These are phyloP conservation scores for Mionectes macconnelli DNA, from an alignment of 2,113 vertebrate species.

Conservation along the genomic window DNA sequence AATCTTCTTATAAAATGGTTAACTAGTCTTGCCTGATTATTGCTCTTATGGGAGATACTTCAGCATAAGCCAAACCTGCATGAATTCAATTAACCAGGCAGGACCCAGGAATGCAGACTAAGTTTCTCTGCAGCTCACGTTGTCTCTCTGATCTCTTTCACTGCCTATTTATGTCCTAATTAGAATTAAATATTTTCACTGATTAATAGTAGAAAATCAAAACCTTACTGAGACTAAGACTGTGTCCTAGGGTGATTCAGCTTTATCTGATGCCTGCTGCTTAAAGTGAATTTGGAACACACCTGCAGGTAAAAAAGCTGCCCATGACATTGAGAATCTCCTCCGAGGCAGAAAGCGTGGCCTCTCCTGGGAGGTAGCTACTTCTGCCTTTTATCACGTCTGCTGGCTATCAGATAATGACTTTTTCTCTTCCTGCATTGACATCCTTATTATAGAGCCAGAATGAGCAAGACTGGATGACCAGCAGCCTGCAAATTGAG, in stretches of 20 bases:
- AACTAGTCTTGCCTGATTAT: background rate
- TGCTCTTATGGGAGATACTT: background rate
- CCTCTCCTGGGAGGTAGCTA: background rate
- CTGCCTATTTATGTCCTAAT: background rate
- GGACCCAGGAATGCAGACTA: background rate
- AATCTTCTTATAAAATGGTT: background rate
- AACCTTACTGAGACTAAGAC: background rate
- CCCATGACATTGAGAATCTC: conserved; percentile 51
- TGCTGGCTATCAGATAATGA: conserved; percentile 37
- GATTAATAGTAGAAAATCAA: background rate
- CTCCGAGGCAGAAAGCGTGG: conserved; percentile 10
- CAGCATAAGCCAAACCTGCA: background rate
- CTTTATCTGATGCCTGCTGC: background rate
- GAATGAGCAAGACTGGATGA: conserved; percentile 55
- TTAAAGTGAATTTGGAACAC: background rate
- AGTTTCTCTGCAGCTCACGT: background rate
- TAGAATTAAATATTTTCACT: background rate
- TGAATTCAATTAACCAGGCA: background rate
- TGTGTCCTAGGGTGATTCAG: background rate
- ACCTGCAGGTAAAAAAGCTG: background rate
- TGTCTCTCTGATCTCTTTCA: background rate
- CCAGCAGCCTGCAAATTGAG: conserved; percentile 41
- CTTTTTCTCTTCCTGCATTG: conserved; percentile 7
- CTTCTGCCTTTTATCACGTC: conserved; percentile 31
- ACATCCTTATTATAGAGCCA: conserved; percentile 55